A percentile compares a stretch with the other conserved stretches of the same genome.
Evolutionary conservation across 2,113 vertebrate species (phyloP).

Genomic region (Mastomys coucha): DNA sequence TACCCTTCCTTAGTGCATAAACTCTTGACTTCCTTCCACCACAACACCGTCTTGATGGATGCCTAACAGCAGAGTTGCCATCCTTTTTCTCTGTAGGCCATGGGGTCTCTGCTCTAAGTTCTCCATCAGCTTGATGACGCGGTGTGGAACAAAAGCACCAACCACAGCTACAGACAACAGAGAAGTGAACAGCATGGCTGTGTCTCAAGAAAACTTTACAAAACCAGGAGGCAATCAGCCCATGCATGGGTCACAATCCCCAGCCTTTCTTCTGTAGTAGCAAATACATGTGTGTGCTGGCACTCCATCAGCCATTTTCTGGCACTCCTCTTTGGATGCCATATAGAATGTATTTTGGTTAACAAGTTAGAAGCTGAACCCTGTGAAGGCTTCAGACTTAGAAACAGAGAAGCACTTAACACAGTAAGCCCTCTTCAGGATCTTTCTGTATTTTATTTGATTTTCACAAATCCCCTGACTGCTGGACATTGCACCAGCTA

Average conservation of each 20-base stretch:
- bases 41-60: background rate
- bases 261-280: background rate
- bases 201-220: conserved; percentile 44
- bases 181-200: background rate
- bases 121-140: background rate
- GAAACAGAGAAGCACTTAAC: background rate
- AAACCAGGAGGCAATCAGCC: background rate
- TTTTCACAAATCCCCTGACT: background rate
- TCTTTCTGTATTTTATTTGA: background rate
- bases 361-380: background rate
- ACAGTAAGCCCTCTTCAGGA: background rate
- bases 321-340: background rate
- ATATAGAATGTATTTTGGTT: background rate
- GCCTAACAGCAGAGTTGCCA: background rate
- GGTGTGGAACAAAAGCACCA: background rate
- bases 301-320: background rate
- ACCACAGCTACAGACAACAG: background rate
- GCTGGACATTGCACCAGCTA: background rate
- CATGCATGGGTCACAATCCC: background rate
- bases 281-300: background rate
- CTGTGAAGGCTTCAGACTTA: background rate
- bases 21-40: background rate
- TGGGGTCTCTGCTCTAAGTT: background rate
- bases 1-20: background rate
- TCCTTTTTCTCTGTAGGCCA: background rate